Conservation (phyloP, 1,140 invertebrate species). For the Drosophila tropicalis region DNA sequence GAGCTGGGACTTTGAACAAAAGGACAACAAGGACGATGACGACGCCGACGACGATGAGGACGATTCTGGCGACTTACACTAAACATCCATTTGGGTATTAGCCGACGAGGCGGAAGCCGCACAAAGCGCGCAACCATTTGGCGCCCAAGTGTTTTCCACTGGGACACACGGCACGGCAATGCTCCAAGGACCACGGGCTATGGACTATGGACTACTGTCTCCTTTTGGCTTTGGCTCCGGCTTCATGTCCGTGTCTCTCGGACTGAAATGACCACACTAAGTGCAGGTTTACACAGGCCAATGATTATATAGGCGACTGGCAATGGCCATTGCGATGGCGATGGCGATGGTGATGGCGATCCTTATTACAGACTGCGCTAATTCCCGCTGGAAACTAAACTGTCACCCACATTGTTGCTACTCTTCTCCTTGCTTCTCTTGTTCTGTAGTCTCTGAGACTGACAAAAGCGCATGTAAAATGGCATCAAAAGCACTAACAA, state of each 20-base stretch:
- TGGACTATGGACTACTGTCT: not conserved
- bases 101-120: constrained; percentile 71
- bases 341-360: constrained; percentile 68
- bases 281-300: constrained; percentile 81
- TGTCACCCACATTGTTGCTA: constrained; percentile 61
- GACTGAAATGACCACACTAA: constrained; percentile 72
- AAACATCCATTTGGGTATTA: constrained; percentile 80
- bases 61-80: constrained; percentile 63
- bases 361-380: constrained; percentile 80
- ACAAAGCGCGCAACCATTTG: constrained; percentile 76
- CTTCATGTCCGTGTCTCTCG: constrained; percentile 22
- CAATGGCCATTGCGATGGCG: constrained; percentile 53
- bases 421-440: not conserved
- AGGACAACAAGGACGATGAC: constrained; percentile 33
- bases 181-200: constrained; percentile 1
- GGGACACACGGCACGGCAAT: constrained; percentile 12
- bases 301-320: constrained; percentile 68
- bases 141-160: constrained; percentile 62
- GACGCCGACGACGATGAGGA: constrained; percentile 14
- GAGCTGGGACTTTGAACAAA: constrained; percentile 43
- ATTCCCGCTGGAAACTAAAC: constrained; percentile 76
- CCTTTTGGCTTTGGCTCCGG: not conserved
- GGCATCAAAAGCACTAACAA: not conserved
- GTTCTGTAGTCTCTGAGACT: not conserved
- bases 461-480: constrained; percentile 57